Evolutionary conservation across 2,888 invertebrate species (phyloP), one percentile per base, ranked within the genome.

Genomic region (Eupithecia tripunctaria): DNA sequence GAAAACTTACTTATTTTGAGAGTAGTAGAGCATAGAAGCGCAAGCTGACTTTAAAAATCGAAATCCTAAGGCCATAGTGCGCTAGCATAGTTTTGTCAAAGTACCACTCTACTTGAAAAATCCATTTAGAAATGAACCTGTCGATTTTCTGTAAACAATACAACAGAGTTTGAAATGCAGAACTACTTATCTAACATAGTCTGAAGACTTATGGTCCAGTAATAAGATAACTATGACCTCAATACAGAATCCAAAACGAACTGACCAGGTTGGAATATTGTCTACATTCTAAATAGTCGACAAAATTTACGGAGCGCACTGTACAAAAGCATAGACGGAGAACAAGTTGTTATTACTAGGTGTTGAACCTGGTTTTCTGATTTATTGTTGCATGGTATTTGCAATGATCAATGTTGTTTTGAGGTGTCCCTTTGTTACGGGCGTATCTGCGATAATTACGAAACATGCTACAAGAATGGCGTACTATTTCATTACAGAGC

Each of bases 301-400:
- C 83, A 86, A 87, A 86, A 89, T 88, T 87, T 89, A 87, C 85
- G 78, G 81, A 81, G 78, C 78, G 81, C 80, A 83, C 81, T 81
- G 79, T 83, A 86, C 86, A 84, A 87, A 86, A 86, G 84, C 84
- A 83, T 78, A 82, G 83, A 80, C 82, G 80, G 82, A 81, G 84
- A 88, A 89, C 89, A 89, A 90, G 87, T 88, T 89, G 90, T 91
- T 90, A 88, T 87, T 89, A 91, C 88, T 89, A 90, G 89, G 89
- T 90, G 91, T 90, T 90, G 89, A 89, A 89, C 87, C 89, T 88
- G 89, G 86, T 89, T 91, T 88, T 85, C 87, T 91, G 89, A 91
- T 91, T 92, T 92, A 91, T 89, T 86, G 82, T 86, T 84, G 85
- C 84, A 84, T 86, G 84, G 84, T 86, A 88, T 89, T 90, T 86